phyloP scores from a whole-genome alignment of 2,113 vertebrate species.

The Mionectes macconnelli region DNA sequence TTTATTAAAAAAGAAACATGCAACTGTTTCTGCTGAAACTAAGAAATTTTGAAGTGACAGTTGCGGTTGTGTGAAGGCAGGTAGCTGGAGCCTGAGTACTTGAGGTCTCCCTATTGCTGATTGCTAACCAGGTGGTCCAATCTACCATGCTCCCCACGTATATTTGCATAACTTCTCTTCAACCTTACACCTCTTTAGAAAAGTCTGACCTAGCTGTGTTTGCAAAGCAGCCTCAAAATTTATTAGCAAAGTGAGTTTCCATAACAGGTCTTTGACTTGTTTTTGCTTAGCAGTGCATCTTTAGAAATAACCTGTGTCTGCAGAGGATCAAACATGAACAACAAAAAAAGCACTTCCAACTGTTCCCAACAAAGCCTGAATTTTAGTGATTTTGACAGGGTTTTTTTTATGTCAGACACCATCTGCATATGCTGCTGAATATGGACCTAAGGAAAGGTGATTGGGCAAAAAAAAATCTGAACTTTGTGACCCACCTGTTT shows the following conservation, averaged over 20 bases:
- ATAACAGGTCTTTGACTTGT: accelerated
- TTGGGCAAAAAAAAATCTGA: neutral
- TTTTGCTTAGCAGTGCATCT: neutral
- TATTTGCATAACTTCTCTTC: neutral
- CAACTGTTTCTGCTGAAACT: neutral
- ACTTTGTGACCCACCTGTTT: neutral
- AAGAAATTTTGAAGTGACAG: neutral
- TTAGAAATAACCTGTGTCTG: neutral
- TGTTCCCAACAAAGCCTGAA: neutral
- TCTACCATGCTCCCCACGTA: neutral
- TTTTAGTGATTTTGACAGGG: neutral
- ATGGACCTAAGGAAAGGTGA: neutral
- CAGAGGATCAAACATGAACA: neutral
- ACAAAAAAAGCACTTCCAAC: neutral
- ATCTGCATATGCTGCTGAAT: neutral
- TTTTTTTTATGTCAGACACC: neutral
- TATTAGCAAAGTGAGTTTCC: neutral
- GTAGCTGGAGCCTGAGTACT: neutral
- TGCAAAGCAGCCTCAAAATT: neutral
- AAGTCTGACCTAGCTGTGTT: neutral
- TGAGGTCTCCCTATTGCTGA: neutral
- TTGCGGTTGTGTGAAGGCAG: neutral
- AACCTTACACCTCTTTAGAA: neutral
- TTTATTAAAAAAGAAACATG: neutral
- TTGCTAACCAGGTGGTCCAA: neutral